Conservation (phyloP, 1,140 invertebrate genomes). For the Charaxes varanes region DNA sequence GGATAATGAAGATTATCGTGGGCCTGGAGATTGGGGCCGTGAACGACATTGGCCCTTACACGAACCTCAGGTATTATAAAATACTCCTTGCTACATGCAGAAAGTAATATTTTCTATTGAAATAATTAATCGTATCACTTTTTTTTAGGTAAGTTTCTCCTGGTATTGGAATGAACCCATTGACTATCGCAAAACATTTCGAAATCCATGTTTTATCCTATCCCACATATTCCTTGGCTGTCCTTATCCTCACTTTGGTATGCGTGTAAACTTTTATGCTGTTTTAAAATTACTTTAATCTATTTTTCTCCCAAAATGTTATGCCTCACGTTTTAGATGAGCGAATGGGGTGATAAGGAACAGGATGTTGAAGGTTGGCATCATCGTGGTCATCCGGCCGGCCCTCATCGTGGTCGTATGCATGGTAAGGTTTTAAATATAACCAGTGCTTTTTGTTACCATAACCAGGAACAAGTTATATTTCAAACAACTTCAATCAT, state of each 20-base stretch:
- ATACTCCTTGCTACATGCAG: neutral
- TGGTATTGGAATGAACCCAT: slow-evolving; percentile 58
- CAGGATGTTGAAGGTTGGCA: slow-evolving; percentile 60
- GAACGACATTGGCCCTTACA: slow-evolving; percentile 68
- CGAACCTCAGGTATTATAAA: slow-evolving; percentile 52
- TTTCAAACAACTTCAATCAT: too few relatives aligned
- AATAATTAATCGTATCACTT: slow-evolving; percentile 18
- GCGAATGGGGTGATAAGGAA: slow-evolving; percentile 66
- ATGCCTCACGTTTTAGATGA: slow-evolving; percentile 49
- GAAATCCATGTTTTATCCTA: slow-evolving; percentile 53
- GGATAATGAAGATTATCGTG: slow-evolving; percentile 69
- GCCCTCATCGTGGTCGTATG: slow-evolving; percentile 50
- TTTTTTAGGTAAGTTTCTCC: slow-evolving; percentile 49
- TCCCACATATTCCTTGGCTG: slow-evolving; percentile 70
- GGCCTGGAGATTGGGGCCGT: slow-evolving; percentile 60
- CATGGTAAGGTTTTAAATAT: slow-evolving; percentile 44
- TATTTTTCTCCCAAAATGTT: slow-evolving; percentile 9
- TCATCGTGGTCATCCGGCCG: slow-evolving; percentile 51
- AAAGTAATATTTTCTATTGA: neutral
- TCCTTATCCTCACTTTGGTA: slow-evolving; percentile 64
- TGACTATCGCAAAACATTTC: slow-evolving; percentile 52
- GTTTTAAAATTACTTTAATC: slow-evolving; percentile 6
- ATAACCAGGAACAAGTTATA: too few relatives aligned
- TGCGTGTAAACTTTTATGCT: slow-evolving; percentile 31
- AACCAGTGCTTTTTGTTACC: too few relatives aligned